Percentiles rank a stretch among this genome's conserved stretches.
Evolutionary conservation across 2,797 vertebrate species (phyloP).

Genomic region (Falco berigora): DNA sequence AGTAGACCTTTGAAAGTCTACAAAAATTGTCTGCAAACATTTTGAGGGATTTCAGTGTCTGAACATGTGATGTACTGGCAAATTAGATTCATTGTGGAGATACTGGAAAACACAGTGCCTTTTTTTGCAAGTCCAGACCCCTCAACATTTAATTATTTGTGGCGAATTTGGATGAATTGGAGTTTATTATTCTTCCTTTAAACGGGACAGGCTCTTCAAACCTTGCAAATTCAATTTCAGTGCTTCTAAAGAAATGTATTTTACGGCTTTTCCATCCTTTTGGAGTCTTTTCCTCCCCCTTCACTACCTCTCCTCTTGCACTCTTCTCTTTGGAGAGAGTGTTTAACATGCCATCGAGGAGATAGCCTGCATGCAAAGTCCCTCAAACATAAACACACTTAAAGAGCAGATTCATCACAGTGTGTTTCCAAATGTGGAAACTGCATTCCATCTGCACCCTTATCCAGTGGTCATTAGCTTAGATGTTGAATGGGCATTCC

Average conservation of each 20-base stretch:
- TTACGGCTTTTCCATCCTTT: not conserved
- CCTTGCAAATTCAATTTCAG: not conserved
- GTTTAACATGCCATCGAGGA: constrained; percentile 8
- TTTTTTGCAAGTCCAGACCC: not conserved
- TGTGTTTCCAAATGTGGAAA: constrained; percentile 25
- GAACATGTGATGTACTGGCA: not conserved
- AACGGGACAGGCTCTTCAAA: not conserved
- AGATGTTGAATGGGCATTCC: constrained; percentile 24
- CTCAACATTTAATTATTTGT: not conserved
- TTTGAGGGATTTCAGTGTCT: not conserved
- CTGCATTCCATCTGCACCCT: constrained; percentile 35
- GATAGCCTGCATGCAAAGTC: constrained; percentile 10
- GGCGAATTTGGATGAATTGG: not conserved
- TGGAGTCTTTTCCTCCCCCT: not conserved
- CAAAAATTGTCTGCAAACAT: not conserved
- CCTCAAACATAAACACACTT: constrained; percentile 54
- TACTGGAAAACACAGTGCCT: not conserved
- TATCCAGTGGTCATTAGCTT: constrained; percentile 20
- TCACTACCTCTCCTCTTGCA: not conserved
- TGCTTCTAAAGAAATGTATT: not conserved
- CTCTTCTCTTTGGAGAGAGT: not conserved
- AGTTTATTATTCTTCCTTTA: not conserved
- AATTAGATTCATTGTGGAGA: not conserved
- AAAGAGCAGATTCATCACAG: constrained; percentile 23
- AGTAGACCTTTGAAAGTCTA: not conserved